These are phyloP conservation scores for Fringilla coelebs DNA, from an alignment of 2,797 vertebrate species.

Conservation along the genomic window DNA sequence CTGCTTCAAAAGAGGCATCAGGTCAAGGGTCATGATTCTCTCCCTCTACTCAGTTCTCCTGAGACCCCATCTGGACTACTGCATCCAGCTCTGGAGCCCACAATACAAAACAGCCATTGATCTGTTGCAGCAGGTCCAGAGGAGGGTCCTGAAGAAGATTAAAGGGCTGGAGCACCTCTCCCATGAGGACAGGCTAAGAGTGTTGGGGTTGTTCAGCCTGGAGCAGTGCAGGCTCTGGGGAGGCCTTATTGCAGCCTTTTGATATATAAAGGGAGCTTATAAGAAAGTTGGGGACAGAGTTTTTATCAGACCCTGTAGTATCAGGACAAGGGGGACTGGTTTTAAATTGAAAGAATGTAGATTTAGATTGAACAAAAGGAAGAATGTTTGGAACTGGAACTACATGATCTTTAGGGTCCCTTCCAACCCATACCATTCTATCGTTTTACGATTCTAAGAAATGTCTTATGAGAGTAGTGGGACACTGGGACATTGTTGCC, in stretches of 20 bases:
- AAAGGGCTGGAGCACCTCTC: neutral
- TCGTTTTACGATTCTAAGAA: neutral
- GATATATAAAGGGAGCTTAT: neutral
- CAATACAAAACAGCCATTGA: neutral
- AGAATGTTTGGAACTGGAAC: neutral
- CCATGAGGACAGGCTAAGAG: neutral
- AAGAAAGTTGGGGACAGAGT: neutral
- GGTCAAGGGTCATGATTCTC: neutral
- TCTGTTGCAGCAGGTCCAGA: neutral
- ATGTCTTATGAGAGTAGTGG: neutral
- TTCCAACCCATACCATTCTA: neutral
- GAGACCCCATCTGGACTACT: neutral
- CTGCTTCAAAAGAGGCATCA: neutral
- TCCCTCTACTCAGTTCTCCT: neutral
- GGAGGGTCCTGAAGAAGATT: neutral
- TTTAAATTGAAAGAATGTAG: neutral
- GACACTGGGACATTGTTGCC: neutral
- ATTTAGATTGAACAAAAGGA: neutral
- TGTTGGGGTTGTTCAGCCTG: neutral
- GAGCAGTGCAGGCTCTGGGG: neutral
- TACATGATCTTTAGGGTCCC: neutral
- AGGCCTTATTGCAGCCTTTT: neutral
- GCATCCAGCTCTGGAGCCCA: neutral
- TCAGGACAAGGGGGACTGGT: neutral
- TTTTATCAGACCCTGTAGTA: neutral